Conservation (phyloP, 1,140 invertebrate genomes). For the Pogonomyrmex californicus region DNA sequence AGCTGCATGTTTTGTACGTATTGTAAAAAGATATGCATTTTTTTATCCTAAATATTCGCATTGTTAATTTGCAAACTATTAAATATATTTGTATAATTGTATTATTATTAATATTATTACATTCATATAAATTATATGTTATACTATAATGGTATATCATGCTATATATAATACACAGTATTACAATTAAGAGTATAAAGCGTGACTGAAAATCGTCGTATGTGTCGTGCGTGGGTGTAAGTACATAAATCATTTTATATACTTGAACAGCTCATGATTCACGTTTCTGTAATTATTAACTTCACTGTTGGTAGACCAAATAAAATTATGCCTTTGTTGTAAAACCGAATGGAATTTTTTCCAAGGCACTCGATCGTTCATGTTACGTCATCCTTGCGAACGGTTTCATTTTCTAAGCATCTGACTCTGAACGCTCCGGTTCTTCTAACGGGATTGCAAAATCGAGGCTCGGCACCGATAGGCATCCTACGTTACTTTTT, state of each 20-base stretch:
- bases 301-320: constrained; percentile 29
- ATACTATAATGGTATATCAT: background rate
- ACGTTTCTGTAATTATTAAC: constrained; percentile 4
- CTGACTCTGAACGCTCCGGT: background rate
- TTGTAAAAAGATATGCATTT: background rate
- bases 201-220: constrained; percentile 14
- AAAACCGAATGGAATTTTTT: background rate
- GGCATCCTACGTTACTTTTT: background rate
- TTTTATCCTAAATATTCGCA: background rate
- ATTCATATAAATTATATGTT: background rate
- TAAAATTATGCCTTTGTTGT: constrained; percentile 42
- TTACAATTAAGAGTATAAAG: constrained; percentile 40
- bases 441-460: constrained; percentile 22
- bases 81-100: constrained; percentile 10
- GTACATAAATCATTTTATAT: constrained; percentile 30
- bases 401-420: constrained; percentile 20
- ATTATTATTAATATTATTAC: constrained; percentile 17
- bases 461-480: background rate
- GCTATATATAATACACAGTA: background rate
- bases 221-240: constrained; percentile 12
- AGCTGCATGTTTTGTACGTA: background rate
- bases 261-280: constrained; percentile 29
- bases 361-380: background rate
- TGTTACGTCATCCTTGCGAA: background rate
- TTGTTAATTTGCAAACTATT: constrained; percentile 17